Evolutionary conservation across 2,888 invertebrate genomes (phyloP), one percentile per base, ranked within the genome.

Genomic region (Drosophila bunnanda): DNA sequence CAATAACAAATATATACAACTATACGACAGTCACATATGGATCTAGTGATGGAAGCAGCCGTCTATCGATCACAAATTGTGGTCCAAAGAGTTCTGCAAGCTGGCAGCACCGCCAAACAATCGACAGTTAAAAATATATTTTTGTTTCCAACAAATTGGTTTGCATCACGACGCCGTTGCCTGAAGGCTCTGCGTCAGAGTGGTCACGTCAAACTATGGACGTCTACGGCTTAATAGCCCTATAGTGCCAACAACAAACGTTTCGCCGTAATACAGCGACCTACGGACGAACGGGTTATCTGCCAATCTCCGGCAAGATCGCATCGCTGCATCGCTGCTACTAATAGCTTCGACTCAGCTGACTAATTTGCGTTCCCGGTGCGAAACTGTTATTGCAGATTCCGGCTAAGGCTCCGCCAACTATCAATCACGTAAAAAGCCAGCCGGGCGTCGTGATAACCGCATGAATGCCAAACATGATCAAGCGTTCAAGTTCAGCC

Each of bases 381-480:
- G 56, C 69, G 50, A 71, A 67, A 52, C 39, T 80, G 59, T 60
- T 78, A 80, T 65, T 83, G 66, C 76, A 44, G 85, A 74, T 77
- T 67, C 73, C 56, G 58, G 54, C 52, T 60, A 68, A 69, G 28
- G 9, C 57, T 44, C 5, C 22, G 17, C 32, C 70, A 64, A 65
- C 74, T 41, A 73, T 73, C 41, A 75, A 75, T 60, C 83, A 88
- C 88, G 86, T 78, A 76, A 78, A 58, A 41, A 48, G 32, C 54
- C 50, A 57, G 75, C 62, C 39, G 48, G 15, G 52, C 72, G 64
- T 65, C 87, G 84, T 84, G 84, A 88, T 79, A 79, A 86, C 75
- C 69, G 59, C 87, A 86, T 86, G 83, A 83, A 59, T 77, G 77
- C 65, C 55, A 72, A 74, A 83, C 89, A 88, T 81, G 87, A 88